Evolutionary conservation across 30 jellyfish, hydroid and myxozoan species (phyloP), one percentile per base, ranked within the genome.

Genomic region (Hydractinia echinata): DNA sequence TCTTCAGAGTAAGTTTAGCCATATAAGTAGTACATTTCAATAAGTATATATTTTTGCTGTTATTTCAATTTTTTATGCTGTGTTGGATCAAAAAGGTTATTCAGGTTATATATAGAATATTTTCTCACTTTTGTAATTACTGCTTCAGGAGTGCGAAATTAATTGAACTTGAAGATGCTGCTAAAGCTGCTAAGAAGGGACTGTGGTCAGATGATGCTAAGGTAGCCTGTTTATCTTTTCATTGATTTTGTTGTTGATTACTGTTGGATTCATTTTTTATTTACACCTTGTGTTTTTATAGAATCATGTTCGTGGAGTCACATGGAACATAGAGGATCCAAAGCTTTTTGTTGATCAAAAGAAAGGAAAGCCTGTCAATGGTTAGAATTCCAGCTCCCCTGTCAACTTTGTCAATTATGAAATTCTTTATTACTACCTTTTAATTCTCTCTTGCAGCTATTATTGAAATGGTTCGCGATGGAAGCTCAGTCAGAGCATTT

Each of bases 381-480:
- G 97, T 85, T 53, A 44, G 44, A 16, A 58, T 79, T 30, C 15
- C 62, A 11, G 10, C 21, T 15, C 15, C 15, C 19, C 20, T 13
- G 13, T 68, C 21, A 11, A 73, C 78, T 10, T 67, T 67, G 14
- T 67, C 50, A 10, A 10, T 21, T 10, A 67, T 13, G 19, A 13
- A 67, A 67, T 13, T 11, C 14, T 10, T 10, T 39, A 3, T 76
- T 76, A 6, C 55, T 51, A 21, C 51, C 14, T 76, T 19, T 21
- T 54, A 52, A 9, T 18, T 61, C 51, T 72, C 5, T 61, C 50
- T 76, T 73, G 13, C 82, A 89, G 97, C 97, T 48, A 81, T 91
- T 56, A 79, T 91, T 52, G 97, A 91, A 67, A 85, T 84, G 95
- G 94, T 91, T 4, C 81, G 97, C 14, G 97, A 91, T 79, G 97